Evolutionary conservation across 2,888 invertebrate genomes (phyloP), one percentile per base, ranked within the genome.

Genomic region (Adelognathus sp.): DNA sequence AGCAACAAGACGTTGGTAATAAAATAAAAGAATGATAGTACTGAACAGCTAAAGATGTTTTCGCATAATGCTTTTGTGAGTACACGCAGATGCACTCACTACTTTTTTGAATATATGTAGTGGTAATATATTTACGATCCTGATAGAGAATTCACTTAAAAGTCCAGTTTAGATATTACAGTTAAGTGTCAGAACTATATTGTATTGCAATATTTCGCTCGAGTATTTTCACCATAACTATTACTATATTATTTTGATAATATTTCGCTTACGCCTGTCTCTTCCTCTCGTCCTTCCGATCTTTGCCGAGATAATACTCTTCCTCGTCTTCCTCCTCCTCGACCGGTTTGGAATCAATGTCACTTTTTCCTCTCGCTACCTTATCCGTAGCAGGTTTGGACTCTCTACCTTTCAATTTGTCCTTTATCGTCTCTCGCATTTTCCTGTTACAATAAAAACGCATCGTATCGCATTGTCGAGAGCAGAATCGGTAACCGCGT

Each of bases 251-350:
- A 24, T 4, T 21, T 11, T 4, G 21, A 50, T 5, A 50, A 0
- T 41, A 5, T 50, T 54, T 76, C n/a, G 87, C 90, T 87, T 89
- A 94, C 94, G 92, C 93, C 90, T 95, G 93, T 89, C 93, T 93
- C 88, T 93, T 92, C 64, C 93, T 92, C 82, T 93, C 93, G 18
- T 94, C 92, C 82, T 93, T 92, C 84, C 92, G 93, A 74, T 95
- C 94, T 83, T 95, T 94, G 44, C 95, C 95, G 27, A 94, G 91
- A 84, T 95, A 95, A 90, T 95, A 94, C 78, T 94, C 93, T 31
- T 93, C 94, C 67, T 93, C 93, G 16, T 92, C 92, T 7, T 93
- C 92, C 0, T 91, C 92, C 14, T 56, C 70, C 4, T 29, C 21
- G 2, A 39, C 18, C 4, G 11, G 29, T 27, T 58, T 64, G 14